Conservation (phyloP, 2,113 vertebrate genomes). For the Patagioenas fasciata region DNA sequence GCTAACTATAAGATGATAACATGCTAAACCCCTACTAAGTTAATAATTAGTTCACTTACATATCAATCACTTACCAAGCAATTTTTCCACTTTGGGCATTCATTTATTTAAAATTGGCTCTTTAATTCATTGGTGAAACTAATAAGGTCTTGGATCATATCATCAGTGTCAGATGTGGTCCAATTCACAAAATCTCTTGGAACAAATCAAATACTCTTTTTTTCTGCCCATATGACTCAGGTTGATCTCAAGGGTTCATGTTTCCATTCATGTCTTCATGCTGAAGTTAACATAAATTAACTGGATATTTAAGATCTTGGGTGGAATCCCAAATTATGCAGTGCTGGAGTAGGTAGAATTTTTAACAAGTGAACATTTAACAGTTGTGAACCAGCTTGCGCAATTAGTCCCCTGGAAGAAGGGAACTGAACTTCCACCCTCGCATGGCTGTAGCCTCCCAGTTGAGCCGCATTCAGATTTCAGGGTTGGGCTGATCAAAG, state of each 20-base stretch:
- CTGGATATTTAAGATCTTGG: background rate
- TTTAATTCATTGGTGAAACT: conserved; percentile 22
- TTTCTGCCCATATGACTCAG: background rate
- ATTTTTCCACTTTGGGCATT: background rate
- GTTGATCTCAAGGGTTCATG: background rate
- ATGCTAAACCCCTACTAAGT: background rate
- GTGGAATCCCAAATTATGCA: conserved; percentile 29
- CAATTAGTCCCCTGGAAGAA: background rate
- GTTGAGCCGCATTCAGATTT: background rate
- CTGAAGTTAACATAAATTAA: conserved; percentile 42
- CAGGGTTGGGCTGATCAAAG: background rate
- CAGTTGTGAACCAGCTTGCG: background rate
- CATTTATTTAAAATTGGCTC: background rate
- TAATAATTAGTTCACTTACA: background rate
- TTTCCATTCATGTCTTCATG: conserved; percentile 42
- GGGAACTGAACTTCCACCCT: background rate
- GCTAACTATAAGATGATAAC: background rate
- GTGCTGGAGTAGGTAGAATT: background rate
- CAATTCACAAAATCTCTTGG: conserved; percentile 24
- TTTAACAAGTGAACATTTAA: background rate
- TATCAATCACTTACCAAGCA: background rate
- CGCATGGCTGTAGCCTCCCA: background rate
- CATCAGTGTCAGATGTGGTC: background rate
- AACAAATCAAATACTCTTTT: conserved; percentile 44
- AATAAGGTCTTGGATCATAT: background rate